phyloP scores from a whole-genome alignment of 64 coral and sea anemone genomes.

The Stichodactyla helianthus region DNA sequence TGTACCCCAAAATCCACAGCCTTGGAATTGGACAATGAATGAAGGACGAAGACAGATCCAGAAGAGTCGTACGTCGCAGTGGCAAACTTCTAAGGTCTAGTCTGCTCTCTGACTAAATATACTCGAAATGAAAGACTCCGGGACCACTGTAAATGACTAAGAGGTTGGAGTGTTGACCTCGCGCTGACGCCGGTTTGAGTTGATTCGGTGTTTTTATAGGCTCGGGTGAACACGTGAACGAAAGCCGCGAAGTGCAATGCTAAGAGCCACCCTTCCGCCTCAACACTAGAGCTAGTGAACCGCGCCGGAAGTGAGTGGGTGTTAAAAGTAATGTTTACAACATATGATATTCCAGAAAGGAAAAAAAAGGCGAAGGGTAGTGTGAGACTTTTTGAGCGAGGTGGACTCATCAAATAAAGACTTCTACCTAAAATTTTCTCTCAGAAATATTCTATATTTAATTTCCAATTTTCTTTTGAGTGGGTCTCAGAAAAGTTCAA shows the following conservation, averaged over 20 bases:
- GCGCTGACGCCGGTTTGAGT: slow-evolving; percentile 5
- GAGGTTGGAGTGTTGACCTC: not conserved
- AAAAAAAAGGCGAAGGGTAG: not conserved
- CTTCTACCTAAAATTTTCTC: not conserved
- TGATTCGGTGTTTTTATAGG: slow-evolving; percentile 19
- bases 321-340: not conserved
- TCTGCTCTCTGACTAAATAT: not conserved
- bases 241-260: not conserved
- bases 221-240: not conserved
- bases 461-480: not conserved
- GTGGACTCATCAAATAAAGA: not conserved
- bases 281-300: not conserved
- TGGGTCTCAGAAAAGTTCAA: no score
- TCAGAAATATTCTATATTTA: not conserved
- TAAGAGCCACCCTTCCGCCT: not conserved
- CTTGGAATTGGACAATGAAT: not conserved
- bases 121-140: not conserved
- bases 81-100: not conserved
- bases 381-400: not conserved
- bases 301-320: slow-evolving; percentile 4
- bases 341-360: not conserved
- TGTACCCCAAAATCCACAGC: not conserved
- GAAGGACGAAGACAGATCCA: not conserved
- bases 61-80: not conserved
- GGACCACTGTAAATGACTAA: not conserved